Evolutionary conservation across 2,113 vertebrate genomes (phyloP).

Genomic region (Fukomys damarensis): DNA sequence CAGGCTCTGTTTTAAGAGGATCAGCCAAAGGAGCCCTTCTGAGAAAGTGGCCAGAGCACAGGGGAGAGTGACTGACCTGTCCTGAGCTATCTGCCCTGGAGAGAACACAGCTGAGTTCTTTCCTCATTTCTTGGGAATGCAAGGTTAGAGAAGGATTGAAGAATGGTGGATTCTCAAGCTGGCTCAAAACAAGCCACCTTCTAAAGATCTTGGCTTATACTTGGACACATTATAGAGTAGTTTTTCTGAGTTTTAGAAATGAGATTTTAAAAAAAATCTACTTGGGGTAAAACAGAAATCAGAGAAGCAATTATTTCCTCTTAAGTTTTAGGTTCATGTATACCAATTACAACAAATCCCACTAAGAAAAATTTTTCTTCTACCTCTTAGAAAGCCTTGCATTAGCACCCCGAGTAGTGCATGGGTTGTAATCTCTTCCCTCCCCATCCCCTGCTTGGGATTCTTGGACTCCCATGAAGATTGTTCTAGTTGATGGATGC

Average conservation of each 20-base stretch:
- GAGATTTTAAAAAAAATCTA: not conserved
- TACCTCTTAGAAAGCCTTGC: not conserved
- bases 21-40: not conserved
- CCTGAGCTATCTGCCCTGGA: not conserved
- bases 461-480: too few species aligned
- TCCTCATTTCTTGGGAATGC: not conserved
- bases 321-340: not conserved
- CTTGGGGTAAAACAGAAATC: not conserved
- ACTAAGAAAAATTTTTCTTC: not conserved
- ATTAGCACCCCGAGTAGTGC: not conserved
- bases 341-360: not conserved
- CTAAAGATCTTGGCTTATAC: not conserved
- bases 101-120: not conserved
- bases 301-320: not conserved
- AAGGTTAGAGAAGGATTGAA: not conserved
- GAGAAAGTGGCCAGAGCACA: not conserved
- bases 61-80: not conserved
- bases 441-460: too few species aligned
- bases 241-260: not conserved
- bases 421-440: not conserved
- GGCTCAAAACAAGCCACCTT: not conserved
- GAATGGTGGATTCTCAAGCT: not conserved
- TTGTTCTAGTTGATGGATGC: not conserved
- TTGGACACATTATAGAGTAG: not conserved
- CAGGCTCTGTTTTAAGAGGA: not conserved